Evolutionary conservation across 2,797 vertebrate species (phyloP), one percentile per base, ranked within the genome.

Genomic region (Anas capensis): DNA sequence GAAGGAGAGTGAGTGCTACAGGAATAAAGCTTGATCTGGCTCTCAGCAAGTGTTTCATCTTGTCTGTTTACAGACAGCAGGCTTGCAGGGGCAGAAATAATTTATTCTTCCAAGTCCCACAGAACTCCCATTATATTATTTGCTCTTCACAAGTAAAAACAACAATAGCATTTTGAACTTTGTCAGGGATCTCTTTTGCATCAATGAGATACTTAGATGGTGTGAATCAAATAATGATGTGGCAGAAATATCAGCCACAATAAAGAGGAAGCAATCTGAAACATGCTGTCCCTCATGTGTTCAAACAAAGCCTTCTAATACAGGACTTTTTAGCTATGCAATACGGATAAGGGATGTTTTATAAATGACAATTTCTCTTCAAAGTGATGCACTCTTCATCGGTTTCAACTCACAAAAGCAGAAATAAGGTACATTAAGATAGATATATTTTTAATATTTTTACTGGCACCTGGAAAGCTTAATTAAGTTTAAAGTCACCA

Each of bases 401-500:
- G 14, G 5, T 80, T 94, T 82, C 57, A 95, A 34, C 87, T 65
- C 53, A 10, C 82, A 77, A 92, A 91, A 92, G 17, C 20, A 49
- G 65, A 97, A 96, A 93, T 88, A 93, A 96, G 93, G 77, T 31
- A 68, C 81, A 93, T 88, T 72, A 92, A 95, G 92, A 82, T 2
- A 15, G 38, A 82, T 87, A 14, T 40, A 85, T 95, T 94, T 88
- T 84, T 95, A 90, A 88, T 73, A 73, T 79, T 87, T 95, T 84
- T 76, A 76, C 66, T 51, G 44, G 93, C 95, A 98, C 88, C 95
- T 97, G 96, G 88, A 78, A 96, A 91, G 95, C 96, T 94, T 97
- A 97, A 98, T 97, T 96, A 97, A 96, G 90, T 97, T 93, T 81
- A 95, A 97, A 98, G 97, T 81, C 97, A 95, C 91, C 95, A 95